Conservation (phyloP, 2,888 invertebrate species). For the Eledone cirrhosa region DNA sequence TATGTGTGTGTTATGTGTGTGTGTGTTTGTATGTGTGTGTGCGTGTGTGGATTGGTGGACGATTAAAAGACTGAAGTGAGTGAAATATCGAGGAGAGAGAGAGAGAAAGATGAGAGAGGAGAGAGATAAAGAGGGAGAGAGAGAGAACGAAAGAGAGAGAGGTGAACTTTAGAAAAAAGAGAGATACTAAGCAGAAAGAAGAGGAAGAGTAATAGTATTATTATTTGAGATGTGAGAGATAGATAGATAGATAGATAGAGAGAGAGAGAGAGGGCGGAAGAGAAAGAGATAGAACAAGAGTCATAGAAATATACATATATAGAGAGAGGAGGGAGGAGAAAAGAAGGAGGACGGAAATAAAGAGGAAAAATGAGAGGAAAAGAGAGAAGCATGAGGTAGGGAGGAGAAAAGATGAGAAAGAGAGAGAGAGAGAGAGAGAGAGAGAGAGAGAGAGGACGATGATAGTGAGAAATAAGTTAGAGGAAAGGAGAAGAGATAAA, state of each 20-base stretch:
- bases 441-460: neutral
- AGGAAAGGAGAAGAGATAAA: neutral
- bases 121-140: neutral
- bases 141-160: neutral
- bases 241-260: neutral
- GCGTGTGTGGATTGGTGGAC: neutral
- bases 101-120: neutral
- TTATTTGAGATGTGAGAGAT: neutral
- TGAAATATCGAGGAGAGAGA: no score
- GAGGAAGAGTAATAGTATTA: no score
- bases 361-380: neutral
- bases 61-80: no score
- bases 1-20: neutral
- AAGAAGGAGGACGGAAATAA: neutral
- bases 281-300: neutral
- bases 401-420: neutral
- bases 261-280: neutral
- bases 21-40: neutral
- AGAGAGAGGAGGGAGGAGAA: neutral
- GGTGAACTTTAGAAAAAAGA: no score
- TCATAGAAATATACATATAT: neutral
- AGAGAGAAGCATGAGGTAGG: neutral
- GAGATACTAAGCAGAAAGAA: no score
- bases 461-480: neutral
- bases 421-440: neutral